A percentile compares a stretch with the other conserved stretches of the same genome.
These are phyloP conservation scores for Mayetiola destructor DNA, from an alignment of 2,888 invertebrate genomes.

Conservation along the genomic window DNA sequence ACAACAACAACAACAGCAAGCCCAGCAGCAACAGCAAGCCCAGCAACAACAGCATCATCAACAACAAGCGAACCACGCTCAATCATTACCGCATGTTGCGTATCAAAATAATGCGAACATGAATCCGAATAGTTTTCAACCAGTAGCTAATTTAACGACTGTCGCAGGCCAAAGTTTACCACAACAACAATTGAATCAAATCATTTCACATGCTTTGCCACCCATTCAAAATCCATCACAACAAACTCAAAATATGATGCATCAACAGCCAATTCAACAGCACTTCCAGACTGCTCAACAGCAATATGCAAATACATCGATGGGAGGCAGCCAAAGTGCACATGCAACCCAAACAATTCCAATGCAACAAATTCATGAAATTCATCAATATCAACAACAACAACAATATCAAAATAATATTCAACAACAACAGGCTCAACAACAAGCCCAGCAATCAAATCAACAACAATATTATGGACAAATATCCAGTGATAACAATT, in stretches of 20 bases:
- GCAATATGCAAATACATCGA: not conserved
- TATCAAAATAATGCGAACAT: not conserved
- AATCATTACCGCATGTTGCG: constrained; percentile 25
- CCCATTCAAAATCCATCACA: constrained; percentile 18
- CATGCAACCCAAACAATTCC: constrained; percentile 17
- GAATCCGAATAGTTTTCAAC: constrained; percentile 19
- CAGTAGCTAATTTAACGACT: constrained; percentile 16
- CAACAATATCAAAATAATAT: constrained; percentile 34
- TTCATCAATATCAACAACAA: constrained; percentile 11
- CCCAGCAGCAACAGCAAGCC: constrained; percentile 28
- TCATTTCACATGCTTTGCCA: constrained; percentile 2
- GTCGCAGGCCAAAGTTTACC: constrained; percentile 26
- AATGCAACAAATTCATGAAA: constrained; percentile 16
- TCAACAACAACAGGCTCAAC: constrained; percentile 24
- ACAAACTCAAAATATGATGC: constrained; percentile 17
- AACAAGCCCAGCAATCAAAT: constrained; percentile 29
- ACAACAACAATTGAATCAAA: constrained; percentile 17
- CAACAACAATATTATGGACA: not conserved
- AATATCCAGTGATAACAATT: constrained; percentile 17
- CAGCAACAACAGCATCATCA: constrained; percentile 38
- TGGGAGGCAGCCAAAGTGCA: constrained; percentile 9
- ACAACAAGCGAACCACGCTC: constrained; percentile 37
- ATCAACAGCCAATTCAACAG: not conserved
- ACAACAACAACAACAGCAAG: constrained; percentile 19
- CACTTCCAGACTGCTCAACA: not conserved